phyloP scores from a whole-genome alignment of 2,113 vertebrate species.

The Hyperoodon ampullatus region DNA sequence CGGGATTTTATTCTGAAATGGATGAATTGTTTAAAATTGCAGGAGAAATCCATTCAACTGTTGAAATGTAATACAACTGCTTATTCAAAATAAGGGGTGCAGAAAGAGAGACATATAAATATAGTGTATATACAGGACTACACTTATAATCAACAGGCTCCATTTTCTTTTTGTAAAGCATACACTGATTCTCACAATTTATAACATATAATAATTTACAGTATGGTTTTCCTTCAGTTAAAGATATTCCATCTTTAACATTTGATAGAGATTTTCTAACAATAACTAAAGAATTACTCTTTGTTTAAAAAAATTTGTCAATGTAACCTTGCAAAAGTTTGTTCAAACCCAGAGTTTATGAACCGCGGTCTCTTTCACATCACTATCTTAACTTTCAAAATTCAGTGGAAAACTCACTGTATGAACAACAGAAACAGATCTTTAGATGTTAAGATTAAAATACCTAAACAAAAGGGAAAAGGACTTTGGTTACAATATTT shows the following conservation, averaged over 20 bases:
- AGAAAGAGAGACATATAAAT: neutral
- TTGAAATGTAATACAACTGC: neutral
- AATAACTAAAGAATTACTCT: neutral
- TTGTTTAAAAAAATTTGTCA: neutral
- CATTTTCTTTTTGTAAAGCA: neutral
- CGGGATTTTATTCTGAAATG: constrained; percentile 41
- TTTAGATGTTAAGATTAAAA: neutral
- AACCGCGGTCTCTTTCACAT: neutral
- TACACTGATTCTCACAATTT: constrained; percentile 6
- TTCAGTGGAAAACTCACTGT: neutral
- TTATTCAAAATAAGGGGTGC: neutral
- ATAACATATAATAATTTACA: neutral
- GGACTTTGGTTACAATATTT: neutral
- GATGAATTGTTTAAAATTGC: neutral
- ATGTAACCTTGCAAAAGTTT: neutral
- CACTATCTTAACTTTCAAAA: neutral
- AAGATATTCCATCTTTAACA: neutral
- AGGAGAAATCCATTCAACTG: constrained; percentile 27
- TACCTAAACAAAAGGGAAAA: neutral
- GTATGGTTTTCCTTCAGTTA: neutral
- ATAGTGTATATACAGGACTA: neutral
- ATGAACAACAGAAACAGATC: neutral
- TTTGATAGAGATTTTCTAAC: neutral
- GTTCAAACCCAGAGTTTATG: neutral
- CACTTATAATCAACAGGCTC: neutral